phyloP scores from a whole-genome alignment of 2,797 vertebrate genomes.

The Lepus townsendii region DNA sequence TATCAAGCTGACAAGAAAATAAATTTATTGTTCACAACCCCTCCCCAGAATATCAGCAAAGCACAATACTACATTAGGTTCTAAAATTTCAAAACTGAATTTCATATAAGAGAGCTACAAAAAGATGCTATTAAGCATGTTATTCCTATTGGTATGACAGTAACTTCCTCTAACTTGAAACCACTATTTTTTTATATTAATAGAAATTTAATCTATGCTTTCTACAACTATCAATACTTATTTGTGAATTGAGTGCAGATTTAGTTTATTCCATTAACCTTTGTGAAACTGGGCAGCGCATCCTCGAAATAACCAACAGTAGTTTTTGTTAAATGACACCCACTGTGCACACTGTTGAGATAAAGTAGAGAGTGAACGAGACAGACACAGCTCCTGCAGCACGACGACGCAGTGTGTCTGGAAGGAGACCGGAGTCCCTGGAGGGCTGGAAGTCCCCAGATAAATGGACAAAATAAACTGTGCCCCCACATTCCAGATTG shows the following conservation, averaged over 20 bases:
- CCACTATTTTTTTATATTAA: constrained; percentile 30
- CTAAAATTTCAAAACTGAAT: not conserved
- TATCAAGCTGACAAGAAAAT: constrained; percentile 45
- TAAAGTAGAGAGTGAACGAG: not conserved
- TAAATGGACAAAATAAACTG: not conserved
- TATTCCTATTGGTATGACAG: not conserved
- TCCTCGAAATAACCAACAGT: not conserved
- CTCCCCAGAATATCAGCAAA: not conserved
- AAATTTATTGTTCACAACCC: not conserved
- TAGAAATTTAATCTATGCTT: constrained; percentile 12
- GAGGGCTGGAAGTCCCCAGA: too few relatives aligned
- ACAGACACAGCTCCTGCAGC: not conserved
- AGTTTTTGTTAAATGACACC: not conserved
- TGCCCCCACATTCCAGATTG: not conserved
- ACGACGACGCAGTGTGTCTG: fast-evolving
- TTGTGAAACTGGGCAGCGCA: not conserved
- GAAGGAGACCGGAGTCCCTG: too few relatives aligned
- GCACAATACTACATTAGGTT: not conserved
- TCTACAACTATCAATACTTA: constrained; percentile 27
- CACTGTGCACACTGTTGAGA: not conserved
- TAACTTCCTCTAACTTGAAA: constrained; percentile 40
- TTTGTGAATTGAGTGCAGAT: not conserved
- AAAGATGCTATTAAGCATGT: not conserved
- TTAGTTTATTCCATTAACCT: constrained; percentile 15
- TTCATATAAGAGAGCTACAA: constrained; percentile 12